Conservation (phyloP, 1,140 invertebrate species). For the Camponotus vicinus region DNA sequence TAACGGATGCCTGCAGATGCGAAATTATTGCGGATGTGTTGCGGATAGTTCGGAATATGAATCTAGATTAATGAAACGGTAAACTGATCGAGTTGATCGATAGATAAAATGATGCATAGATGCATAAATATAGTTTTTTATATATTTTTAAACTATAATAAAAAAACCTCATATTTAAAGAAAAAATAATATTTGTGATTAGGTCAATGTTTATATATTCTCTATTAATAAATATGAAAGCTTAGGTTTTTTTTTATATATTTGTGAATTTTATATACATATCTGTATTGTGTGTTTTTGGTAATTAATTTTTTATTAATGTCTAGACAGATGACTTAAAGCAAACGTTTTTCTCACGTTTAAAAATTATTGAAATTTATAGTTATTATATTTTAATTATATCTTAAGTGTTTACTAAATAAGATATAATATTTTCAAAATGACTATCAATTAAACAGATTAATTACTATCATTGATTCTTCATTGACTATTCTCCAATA, state of each 20-base stretch:
- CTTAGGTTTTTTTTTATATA: not conserved
- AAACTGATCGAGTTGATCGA: not conserved
- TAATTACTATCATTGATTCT: not conserved
- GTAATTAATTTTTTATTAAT: not conserved
- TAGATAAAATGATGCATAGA: not conserved
- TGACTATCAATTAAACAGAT: conserved; percentile 4
- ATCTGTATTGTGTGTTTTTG: not conserved
- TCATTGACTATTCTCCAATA: too few relatives aligned
- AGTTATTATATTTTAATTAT: not conserved
- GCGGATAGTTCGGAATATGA: not conserved
- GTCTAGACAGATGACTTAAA: not conserved
- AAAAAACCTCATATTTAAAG: not conserved
- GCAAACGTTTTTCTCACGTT: not conserved
- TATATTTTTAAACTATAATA: not conserved
- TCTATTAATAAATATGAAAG: not conserved
- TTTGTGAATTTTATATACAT: not conserved
- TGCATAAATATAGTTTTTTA: not conserved
- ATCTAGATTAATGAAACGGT: conserved; percentile 42
- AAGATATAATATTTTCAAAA: not conserved
- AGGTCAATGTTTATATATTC: not conserved
- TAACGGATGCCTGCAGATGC: not conserved
- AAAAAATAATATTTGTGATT: not conserved
- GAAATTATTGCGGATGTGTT: conserved; percentile 22
- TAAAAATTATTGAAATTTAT: not conserved
- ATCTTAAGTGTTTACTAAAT: not conserved